Evolutionary conservation across 1,140 invertebrate genomes (phyloP), one percentile per base, ranked within the genome.

Genomic region (Aphidius ervi): DNA sequence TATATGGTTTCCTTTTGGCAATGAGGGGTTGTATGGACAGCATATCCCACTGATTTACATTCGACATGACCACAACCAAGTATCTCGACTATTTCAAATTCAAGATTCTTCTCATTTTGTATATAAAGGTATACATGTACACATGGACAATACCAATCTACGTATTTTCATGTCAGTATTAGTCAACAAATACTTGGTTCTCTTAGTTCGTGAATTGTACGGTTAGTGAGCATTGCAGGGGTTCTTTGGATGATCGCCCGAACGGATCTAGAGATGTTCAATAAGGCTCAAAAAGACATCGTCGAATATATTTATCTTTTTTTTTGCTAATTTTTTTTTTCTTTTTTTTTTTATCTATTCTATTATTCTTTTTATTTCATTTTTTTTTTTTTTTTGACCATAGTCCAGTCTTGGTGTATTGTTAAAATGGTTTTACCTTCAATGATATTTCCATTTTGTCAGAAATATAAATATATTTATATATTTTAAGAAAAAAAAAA

Each of bases 41-140:
- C 23, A 31, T 48, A 50, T 65, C 62, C 62, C 63, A 59, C 57
- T 65, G 60, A 65, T 65, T 65, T 65, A 65, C 60, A 65, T 65
- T 65, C 57, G 56, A 62, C 63, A 64, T 64, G 58, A 60, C 37
- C 41, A 6, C 43, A 58, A 23, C 61, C 45, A 59, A 62, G 61
- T 62, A 52, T 53, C 31, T 20, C 16, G 52, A 40, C 37, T 39
- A 54, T 52, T 16, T 39, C 40, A 40, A 40, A 54, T 54, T 54
- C 52, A 37, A 54, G 31, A 42, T 54, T 54, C 52, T 40, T 39
- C 23, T 31, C 23, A 31, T 31, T 31, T 31, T 31, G 23, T 31
- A 31, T 31, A 31, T 31, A 31, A 31, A 31, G 23, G 23, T 31
- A 31, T 31, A 31, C 23, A 31, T 31, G 4, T 1, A 31, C 23